phyloP scores from a whole-genome alignment of 2,113 vertebrate genomes.

The Leucopternis melanops region DNA sequence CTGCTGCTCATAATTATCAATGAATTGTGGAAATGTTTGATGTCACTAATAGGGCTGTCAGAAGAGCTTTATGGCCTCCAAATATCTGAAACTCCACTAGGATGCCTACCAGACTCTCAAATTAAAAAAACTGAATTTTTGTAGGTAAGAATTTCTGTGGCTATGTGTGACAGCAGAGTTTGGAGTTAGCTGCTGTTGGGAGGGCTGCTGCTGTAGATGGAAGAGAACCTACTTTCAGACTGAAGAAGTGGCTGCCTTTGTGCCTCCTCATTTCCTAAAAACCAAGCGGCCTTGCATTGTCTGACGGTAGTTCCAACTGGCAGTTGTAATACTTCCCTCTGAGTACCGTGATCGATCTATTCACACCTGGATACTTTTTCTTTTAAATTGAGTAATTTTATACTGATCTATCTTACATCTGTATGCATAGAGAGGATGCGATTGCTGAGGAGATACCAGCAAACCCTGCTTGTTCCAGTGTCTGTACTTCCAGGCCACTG shows the following conservation, averaged over 20 bases:
- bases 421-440: not conserved
- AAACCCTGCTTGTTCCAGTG: not conserved
- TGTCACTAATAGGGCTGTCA: not conserved
- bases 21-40: not conserved
- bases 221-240: not conserved
- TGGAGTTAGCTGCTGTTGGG: not conserved
- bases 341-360: not conserved
- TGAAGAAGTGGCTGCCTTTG: not conserved
- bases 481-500: not conserved
- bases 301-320: not conserved
- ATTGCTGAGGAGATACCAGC: not conserved
- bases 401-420: not conserved
- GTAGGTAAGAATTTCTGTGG: not conserved
- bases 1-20: not conserved
- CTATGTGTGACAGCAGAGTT: not conserved
- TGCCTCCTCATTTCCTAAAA: not conserved
- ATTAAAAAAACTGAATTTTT: not conserved
- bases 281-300: not conserved
- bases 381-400: not conserved
- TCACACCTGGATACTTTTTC: not conserved
- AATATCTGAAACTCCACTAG: not conserved
- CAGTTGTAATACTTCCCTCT: accelerated
- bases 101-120: not conserved
- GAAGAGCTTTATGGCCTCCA: not conserved
- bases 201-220: not conserved